These are phyloP conservation scores for Cheilosia vernalis DNA, from an alignment of 2,888 invertebrate species.

Conservation along the genomic window DNA sequence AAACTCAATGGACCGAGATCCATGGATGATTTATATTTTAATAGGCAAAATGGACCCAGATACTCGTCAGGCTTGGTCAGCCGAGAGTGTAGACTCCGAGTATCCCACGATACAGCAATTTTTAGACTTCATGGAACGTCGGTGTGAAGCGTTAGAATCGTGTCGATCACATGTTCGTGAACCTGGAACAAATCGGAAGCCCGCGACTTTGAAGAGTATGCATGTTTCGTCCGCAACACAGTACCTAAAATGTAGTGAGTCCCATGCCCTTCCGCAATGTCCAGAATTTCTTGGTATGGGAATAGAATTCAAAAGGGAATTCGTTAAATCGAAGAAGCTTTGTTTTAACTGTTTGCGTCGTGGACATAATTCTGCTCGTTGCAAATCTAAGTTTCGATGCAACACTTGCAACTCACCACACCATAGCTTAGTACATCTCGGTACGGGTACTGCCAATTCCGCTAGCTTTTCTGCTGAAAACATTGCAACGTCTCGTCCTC, in stretches of 20 bases:
- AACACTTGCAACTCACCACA: slow-evolving; percentile 25
- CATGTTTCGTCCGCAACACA: background rate
- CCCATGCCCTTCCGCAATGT: slow-evolving; percentile 11
- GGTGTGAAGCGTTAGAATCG: slow-evolving; percentile 49
- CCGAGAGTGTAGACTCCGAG: slow-evolving; percentile 4
- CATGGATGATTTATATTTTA: slow-evolving; percentile 42
- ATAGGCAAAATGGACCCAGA: slow-evolving; percentile 40
- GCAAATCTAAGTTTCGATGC: background rate
- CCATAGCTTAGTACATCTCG: slow-evolving; percentile 30
- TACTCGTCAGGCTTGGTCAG: background rate
- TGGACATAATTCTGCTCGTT: background rate
- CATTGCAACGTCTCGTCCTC: background rate
- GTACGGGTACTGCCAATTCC: background rate
- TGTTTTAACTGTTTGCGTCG: slow-evolving; percentile 14
- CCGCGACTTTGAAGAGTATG: no score
- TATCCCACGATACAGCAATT: slow-evolving; percentile 36
- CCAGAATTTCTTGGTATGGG: slow-evolving; percentile 19
- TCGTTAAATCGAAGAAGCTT: slow-evolving; percentile 12
- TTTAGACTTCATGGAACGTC: slow-evolving; percentile 41
- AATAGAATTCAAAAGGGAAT: slow-evolving; percentile 1
- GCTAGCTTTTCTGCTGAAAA: background rate
- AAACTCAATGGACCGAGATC: slow-evolving; percentile 33
- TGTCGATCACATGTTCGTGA: slow-evolving; percentile 16
- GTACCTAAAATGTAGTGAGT: slow-evolving; percentile 14
- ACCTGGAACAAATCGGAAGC: no score